Base-by-base conservation (phyloP, 2,113 vertebrate species). In the Prinia subflava region DNA sequence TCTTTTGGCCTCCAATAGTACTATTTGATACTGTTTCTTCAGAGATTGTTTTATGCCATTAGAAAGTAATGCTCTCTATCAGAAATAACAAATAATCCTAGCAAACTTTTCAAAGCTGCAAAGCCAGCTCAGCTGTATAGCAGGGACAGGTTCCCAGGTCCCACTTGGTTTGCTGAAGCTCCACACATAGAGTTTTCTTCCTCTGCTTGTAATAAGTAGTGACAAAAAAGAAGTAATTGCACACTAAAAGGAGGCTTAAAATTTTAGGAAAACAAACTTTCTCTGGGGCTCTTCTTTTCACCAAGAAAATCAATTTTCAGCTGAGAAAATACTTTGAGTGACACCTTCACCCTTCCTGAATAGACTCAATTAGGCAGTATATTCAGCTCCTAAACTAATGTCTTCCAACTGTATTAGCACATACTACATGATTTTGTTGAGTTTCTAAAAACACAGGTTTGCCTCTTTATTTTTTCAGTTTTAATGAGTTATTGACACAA, bases 1-100 rank as follows among this genome's bases (percentile, higher is more conserved):
- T 46, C 11, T 44, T 94, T 67, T 55, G 24, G 11, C 31, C 9
- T 80, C 22, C 0, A 0, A 42, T 20, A 60, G 18, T 5, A 44
- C 56, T n/a, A 50, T 6, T 6, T 64, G 12, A 11, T 25, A 64
- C 46, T 80, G 6, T 70, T 91, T 78, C 28, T 89, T 87, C 28
- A 65, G 13, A 37, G 25, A 17, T 62, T 25, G 13, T 37, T 53
- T 83, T 33, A 71, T 39, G 24, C 37, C 27, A 12, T 31, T 59
- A 71, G 44, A 69, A 89, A 79, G 14, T 18, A 35, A 35, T 46
- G 15, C 0, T 41, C 10, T 78, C 31, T 27, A 21, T 49, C 22
- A 71, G 52, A 63, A 86, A 63, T 11, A 50, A 53, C 21, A 52
- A 11, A 52, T 46, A 27, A 33, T 16, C 22, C 57, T 13, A 31